Conservation (phyloP, 2,888 invertebrate species). For the Parnassius glacialis region DNA sequence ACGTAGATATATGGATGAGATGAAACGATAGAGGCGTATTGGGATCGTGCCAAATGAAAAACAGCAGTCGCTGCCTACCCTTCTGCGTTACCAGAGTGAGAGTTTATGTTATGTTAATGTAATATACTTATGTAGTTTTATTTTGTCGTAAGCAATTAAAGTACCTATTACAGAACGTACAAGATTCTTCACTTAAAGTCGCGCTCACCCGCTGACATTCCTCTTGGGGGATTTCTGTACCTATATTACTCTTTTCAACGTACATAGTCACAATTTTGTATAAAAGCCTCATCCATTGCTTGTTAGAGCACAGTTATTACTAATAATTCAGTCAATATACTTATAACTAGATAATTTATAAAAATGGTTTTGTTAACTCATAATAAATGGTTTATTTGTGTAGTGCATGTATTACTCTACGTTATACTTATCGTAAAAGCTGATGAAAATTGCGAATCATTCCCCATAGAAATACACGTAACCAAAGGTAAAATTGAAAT, state of each 20-base stretch:
- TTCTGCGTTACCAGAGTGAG: no score
- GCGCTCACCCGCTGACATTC: conserved; percentile 45
- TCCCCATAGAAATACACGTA: conserved; percentile 92
- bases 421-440: conserved; percentile 39
- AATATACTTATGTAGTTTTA: not conserved
- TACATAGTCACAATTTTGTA: conserved; percentile 6
- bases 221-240: conserved; percentile 29
- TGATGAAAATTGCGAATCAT: conserved; percentile 91
- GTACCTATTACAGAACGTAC: conserved; percentile 32
- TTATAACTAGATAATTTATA: not conserved
- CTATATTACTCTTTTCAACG: not conserved
- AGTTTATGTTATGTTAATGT: not conserved
- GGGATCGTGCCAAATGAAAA: no score
- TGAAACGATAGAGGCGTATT: no score
- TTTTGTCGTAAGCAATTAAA: conserved; percentile 8
- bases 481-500: conserved; percentile 84
- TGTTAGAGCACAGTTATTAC: conserved; percentile 5
- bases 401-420: conserved; percentile 6
- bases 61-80: no score
- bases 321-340: not conserved
- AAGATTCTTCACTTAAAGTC: conserved; percentile 49
- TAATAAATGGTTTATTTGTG: conserved; percentile 3
- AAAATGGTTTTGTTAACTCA: conserved; percentile 14
- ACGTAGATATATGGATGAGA: no score
- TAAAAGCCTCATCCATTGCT: conserved; percentile 9